Conservation (phyloP, 2,888 invertebrate species). For the Caenorhabditis sp. region DNA sequence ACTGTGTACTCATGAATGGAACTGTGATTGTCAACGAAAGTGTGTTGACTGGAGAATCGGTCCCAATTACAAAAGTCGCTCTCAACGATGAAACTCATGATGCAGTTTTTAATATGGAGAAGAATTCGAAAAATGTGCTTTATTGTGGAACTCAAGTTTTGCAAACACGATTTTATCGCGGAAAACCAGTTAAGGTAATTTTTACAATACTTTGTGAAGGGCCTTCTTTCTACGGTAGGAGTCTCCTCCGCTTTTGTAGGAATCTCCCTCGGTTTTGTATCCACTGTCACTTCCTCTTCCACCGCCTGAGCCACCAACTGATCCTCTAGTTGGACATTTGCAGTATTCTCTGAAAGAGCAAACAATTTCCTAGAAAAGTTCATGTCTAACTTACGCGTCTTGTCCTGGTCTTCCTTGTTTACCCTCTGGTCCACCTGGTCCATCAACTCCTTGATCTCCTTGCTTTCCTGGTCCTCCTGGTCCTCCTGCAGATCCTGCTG, state of each 20-base stretch:
- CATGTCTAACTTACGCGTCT: conserved; percentile 34
- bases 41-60: conserved; percentile 92
- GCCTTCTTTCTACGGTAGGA: conserved; percentile 26
- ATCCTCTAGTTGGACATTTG: conserved; percentile 26
- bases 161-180: conserved; percentile 79
- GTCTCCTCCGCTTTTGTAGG: conserved; percentile 5
- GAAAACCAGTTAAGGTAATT: conserved; percentile 66
- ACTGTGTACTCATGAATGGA: conserved; percentile 85
- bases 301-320: conserved; percentile 24
- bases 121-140: conserved; percentile 84
- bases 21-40: conserved; percentile 92
- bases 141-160: conserved; percentile 89
- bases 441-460: conserved; percentile 41
- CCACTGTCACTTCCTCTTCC: conserved; percentile 23
- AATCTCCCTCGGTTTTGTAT: conserved; percentile 20
- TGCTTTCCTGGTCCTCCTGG: conserved; percentile 41
- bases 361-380: background rate
- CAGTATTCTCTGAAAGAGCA: conserved; percentile 40
- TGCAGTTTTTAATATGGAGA: conserved; percentile 76
- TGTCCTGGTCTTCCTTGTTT: conserved; percentile 43
- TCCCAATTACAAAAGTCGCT: conserved; percentile 84
- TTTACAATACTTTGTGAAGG: background rate
- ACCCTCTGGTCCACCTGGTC: conserved; percentile 45
- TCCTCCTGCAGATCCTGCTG: conserved; percentile 43
- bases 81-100: conserved; percentile 51